Evolutionary conservation across 2,888 invertebrate genomes (phyloP).

Genomic region (Tetranychus piercei): DNA sequence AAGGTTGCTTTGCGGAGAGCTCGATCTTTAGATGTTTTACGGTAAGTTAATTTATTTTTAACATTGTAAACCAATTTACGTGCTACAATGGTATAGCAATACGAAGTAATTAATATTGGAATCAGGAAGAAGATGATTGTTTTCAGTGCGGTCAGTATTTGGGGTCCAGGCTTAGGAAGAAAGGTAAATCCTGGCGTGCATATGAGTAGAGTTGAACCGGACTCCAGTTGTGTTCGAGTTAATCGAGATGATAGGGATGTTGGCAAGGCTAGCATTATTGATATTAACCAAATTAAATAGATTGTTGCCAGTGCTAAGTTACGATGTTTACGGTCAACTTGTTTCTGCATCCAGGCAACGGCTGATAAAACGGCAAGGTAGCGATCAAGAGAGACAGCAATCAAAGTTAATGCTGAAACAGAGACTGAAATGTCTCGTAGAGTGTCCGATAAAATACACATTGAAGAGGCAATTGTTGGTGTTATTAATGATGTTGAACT

Average conservation of each 20-base stretch:
- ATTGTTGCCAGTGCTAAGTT: neutral
- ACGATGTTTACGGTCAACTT: neutral
- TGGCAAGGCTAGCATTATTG: neutral
- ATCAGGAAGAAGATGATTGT: neutral
- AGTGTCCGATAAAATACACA: neutral
- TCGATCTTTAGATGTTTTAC: neutral
- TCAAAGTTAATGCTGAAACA: neutral
- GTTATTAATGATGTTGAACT: neutral
- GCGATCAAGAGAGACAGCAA: neutral
- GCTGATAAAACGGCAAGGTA: constrained; percentile 8
- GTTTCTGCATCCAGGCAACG: neutral
- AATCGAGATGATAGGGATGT: neutral
- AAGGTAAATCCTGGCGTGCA: neutral
- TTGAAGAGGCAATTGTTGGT: neutral
- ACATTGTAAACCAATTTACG: constrained; percentile 10
- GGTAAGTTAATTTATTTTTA: neutral
- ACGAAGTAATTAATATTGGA: neutral
- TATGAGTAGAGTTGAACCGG: neutral
- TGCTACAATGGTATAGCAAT: neutral
- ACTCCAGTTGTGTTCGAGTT: no score
- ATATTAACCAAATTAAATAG: constrained; percentile 3
- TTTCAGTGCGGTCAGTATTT: neutral
- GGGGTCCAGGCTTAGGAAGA: neutral
- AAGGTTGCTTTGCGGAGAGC: neutral
- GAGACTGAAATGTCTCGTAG: neutral